A percentile compares a stretch with the other conserved stretches of the same genome.
These are phyloP conservation scores for Dryas iulia DNA, from an alignment of 1,140 invertebrate species.

Conservation along the genomic window DNA sequence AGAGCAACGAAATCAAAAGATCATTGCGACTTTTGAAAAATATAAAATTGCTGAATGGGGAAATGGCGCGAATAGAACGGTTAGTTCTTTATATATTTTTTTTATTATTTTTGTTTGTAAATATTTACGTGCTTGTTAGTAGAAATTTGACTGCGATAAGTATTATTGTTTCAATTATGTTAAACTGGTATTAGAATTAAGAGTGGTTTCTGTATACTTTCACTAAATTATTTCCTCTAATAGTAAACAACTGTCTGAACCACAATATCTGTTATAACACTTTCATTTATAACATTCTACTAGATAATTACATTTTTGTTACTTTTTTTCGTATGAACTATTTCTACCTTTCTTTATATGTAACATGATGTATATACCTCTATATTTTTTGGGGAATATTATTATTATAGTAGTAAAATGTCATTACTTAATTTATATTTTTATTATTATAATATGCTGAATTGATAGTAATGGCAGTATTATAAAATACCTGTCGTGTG, in stretches of 20 bases:
- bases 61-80: conserved; percentile 50
- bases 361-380: neutral
- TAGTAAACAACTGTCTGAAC: neutral
- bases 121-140: neutral
- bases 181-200: neutral
- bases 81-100: conserved; percentile 40
- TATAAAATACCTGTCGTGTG: too few species aligned
- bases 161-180: too few species aligned
- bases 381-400: too few species aligned
- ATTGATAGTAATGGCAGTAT: too few species aligned
- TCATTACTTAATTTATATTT: too few species aligned
- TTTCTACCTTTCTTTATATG: neutral
- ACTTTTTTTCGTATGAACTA: neutral
- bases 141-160: neutral
- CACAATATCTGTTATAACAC: neutral
- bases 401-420: too few species aligned
- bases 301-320: neutral
- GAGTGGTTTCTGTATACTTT: neutral
- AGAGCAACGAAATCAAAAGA: conserved; percentile 68
- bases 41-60: conserved; percentile 73
- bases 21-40: conserved; percentile 73
- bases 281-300: neutral
- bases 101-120: conserved; percentile 23
- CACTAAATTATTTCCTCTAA: neutral
- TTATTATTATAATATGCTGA: too few species aligned